Evolutionary conservation across 1,140 invertebrate genomes (phyloP).

Genomic region (Conopomorpha cramerella): DNA sequence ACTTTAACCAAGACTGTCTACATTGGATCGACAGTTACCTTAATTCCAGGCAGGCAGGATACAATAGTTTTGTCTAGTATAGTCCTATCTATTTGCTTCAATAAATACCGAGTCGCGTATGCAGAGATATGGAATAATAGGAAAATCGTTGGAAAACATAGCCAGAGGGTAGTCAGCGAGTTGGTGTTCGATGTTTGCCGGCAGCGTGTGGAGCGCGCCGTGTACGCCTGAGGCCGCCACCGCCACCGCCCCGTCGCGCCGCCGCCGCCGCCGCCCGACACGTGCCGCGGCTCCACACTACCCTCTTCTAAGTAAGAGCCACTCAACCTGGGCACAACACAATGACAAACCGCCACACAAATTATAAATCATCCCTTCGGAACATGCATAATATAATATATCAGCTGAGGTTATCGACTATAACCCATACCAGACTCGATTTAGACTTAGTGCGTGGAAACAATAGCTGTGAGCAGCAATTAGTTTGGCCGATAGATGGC

Average conservation of each 20-base stretch:
- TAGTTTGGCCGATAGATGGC: slow-evolving; percentile 54
- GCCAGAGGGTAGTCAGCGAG: slow-evolving; percentile 1
- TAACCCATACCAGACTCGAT: slow-evolving; percentile 17
- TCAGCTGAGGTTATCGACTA: no score
- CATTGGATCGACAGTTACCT: no score
- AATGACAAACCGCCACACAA: no score
- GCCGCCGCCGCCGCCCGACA: slow-evolving; percentile 1
- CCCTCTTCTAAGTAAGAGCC: slow-evolving; percentile 4
- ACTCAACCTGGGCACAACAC: slow-evolving; percentile 9
- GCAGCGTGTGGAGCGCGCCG: slow-evolving; percentile 12
- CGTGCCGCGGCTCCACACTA: neutral
- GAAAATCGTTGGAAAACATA: no score
- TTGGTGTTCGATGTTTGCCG: slow-evolving; percentile 11
- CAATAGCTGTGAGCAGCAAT: slow-evolving; percentile 50
- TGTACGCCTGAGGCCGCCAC: slow-evolving; percentile 28
- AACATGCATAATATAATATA: no score
- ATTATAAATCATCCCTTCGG: no score
- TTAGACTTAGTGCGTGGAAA: slow-evolving; percentile 43
- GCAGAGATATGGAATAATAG: no score
- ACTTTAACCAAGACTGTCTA: no score
- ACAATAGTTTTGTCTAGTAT: no score
- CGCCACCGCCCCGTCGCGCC: slow-evolving; percentile 12
- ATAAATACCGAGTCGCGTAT: no score
- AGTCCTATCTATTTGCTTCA: no score
- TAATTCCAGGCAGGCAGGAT: no score